Evolutionary conservation across 2,888 invertebrate species (phyloP).

Genomic region (Monoplex corrugatus): DNA sequence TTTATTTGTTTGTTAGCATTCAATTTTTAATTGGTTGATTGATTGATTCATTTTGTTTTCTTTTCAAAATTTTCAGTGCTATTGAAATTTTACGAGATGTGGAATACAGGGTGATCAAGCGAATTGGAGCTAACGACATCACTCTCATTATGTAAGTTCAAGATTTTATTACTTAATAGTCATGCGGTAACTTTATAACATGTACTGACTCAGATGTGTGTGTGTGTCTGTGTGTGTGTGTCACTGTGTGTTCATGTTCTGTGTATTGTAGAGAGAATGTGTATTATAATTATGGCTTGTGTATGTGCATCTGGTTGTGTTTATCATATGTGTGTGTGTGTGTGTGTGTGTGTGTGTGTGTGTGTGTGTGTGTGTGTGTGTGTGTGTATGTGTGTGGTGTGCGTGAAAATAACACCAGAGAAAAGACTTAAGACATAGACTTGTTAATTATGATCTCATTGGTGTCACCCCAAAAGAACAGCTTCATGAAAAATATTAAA

Average conservation of each 20-base stretch:
- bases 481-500: too few relatives aligned
- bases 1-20: not conserved
- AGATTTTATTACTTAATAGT: too few relatives aligned
- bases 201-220: too few relatives aligned
- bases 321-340: not conserved
- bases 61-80: constrained; percentile 68
- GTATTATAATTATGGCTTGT: not conserved
- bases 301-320: not conserved
- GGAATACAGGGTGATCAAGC: constrained; percentile 76
- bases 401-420: too few relatives aligned
- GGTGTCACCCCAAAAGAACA: too few relatives aligned
- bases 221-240: too few relatives aligned
- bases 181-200: too few relatives aligned
- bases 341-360: not conserved
- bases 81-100: constrained; percentile 77
- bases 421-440: too few relatives aligned
- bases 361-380: not conserved
- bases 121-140: constrained; percentile 64
- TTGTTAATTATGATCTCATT: too few relatives aligned
- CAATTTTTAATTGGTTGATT: not conserved
- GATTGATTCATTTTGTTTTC: not conserved
- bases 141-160: constrained; percentile 75
- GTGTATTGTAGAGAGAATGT: not conserved
- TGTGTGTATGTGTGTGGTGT: not conserved
- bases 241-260: not conserved